Evolutionary conservation across 1,140 invertebrate genomes (phyloP).

Genomic region (Drosophila novamexicana): DNA sequence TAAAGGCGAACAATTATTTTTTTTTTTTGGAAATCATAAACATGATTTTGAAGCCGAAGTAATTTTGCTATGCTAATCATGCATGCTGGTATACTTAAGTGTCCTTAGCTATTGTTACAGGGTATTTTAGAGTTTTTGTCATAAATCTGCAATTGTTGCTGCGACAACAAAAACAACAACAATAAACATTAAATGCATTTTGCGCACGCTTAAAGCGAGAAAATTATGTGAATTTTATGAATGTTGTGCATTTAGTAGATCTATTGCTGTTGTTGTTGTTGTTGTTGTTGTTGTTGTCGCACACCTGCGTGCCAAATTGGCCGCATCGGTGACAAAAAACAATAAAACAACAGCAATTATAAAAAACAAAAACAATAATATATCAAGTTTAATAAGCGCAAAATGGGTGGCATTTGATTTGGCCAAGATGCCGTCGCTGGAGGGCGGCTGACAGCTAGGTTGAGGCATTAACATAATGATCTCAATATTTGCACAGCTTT

Average conservation of each 20-base stretch:
- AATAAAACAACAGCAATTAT: background rate
- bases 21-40: too few species aligned
- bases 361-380: slow-evolving; percentile 20
- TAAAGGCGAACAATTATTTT: too few species aligned
- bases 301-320: slow-evolving; percentile 76
- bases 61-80: too few species aligned
- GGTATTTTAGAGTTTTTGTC: slow-evolving; percentile 25
- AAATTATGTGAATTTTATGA: slow-evolving; percentile 71
- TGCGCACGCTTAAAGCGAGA: slow-evolving; percentile 67
- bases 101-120: slow-evolving; percentile 7
- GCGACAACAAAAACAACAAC: slow-evolving; percentile 19
- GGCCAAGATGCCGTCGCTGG: slow-evolving; percentile 46
- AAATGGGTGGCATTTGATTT: slow-evolving; percentile 65
- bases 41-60: too few species aligned
- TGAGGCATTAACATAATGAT: slow-evolving; percentile 76
- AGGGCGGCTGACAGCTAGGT: slow-evolving; percentile 19
- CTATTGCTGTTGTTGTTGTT: slow-evolving; percentile 18
- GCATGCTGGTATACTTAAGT: too few species aligned
- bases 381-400: slow-evolving; percentile 71
- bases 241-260: slow-evolving; percentile 46
- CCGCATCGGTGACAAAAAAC: slow-evolving; percentile 67
- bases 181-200: slow-evolving; percentile 71
- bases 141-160: slow-evolving; percentile 29
- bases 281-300: slow-evolving; percentile 43
- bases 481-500: slow-evolving; percentile 81